Conservation (phyloP, 2,888 invertebrate species). For the Cybosia mesomella region DNA sequence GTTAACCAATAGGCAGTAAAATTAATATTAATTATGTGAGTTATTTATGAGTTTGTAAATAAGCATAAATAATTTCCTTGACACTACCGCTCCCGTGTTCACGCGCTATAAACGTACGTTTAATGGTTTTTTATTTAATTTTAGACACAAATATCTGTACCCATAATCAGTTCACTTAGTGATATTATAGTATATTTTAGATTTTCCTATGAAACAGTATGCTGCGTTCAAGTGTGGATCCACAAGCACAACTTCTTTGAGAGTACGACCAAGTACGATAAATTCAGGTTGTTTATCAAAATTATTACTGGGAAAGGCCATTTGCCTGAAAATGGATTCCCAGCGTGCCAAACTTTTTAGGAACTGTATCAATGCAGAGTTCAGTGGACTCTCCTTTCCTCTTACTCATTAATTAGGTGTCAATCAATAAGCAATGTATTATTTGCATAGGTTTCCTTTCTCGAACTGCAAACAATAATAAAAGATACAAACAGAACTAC, state of each 20-base stretch:
- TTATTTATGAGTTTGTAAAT: conserved; percentile 16
- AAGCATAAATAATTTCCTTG: conserved; percentile 18
- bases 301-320: neutral
- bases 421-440: neutral
- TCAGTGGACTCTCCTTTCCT: neutral
- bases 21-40: conserved; percentile 5
- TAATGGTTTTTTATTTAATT: conserved; percentile 20
- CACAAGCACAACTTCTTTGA: neutral
- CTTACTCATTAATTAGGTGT: neutral
- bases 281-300: neutral
- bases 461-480: neutral
- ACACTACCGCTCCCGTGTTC: conserved; percentile 33
- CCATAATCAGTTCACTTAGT: neutral
- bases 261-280: neutral
- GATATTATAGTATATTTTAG: neutral
- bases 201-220: neutral
- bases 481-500: neutral
- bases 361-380: neutral
- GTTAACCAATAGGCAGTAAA: conserved; percentile 15
- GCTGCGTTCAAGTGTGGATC: neutral
- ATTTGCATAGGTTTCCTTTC: neutral
- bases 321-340: neutral
- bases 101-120: conserved; percentile 30
- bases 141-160: conserved; percentile 10
- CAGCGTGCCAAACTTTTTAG: too few relatives aligned